phyloP scores from a whole-genome alignment of 2,113 vertebrate species.

The Elgaria multicarinata region DNA sequence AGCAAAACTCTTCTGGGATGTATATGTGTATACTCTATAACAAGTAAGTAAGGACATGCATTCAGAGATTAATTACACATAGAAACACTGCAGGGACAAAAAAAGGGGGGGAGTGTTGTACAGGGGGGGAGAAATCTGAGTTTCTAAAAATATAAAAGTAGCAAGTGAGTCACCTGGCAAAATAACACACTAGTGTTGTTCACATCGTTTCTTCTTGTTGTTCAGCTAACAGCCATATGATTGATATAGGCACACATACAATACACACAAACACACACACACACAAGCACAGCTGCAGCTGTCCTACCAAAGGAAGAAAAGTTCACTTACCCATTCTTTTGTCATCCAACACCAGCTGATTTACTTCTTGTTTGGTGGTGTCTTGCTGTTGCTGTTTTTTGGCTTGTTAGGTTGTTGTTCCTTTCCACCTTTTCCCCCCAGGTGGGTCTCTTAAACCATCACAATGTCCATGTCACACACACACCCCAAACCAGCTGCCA shows the following conservation, averaged over 20 bases:
- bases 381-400: not conserved
- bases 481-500: constrained; percentile 66
- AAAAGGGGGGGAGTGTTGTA: not conserved
- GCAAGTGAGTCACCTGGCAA: constrained; percentile 73
- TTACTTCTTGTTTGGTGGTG: constrained; percentile 8
- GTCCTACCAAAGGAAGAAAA: constrained; percentile 74
- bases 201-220: constrained; percentile 22
- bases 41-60: constrained; percentile 37
- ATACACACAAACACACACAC: not conserved
- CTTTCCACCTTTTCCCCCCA: constrained; percentile 35
- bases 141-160: constrained; percentile 71
- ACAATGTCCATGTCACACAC: constrained; percentile 77
- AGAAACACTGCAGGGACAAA: constrained; percentile 52
- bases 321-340: constrained; percentile 83
- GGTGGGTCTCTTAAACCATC: constrained; percentile 64
- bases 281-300: constrained; percentile 45
- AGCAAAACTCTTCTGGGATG: not conserved
- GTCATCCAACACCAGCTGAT: constrained; percentile 63
- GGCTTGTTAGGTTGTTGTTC: not conserved
- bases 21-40: not conserved
- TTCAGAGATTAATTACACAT: not conserved
- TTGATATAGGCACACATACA: not conserved
- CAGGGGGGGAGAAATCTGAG: not conserved
- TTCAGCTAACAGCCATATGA: constrained; percentile 17
- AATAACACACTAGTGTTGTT: constrained; percentile 62